A percentile compares a stretch with the other conserved stretches of the same genome.
phyloP scores from a whole-genome alignment of 2,888 invertebrate species.

The Dryobota labecula region DNA sequence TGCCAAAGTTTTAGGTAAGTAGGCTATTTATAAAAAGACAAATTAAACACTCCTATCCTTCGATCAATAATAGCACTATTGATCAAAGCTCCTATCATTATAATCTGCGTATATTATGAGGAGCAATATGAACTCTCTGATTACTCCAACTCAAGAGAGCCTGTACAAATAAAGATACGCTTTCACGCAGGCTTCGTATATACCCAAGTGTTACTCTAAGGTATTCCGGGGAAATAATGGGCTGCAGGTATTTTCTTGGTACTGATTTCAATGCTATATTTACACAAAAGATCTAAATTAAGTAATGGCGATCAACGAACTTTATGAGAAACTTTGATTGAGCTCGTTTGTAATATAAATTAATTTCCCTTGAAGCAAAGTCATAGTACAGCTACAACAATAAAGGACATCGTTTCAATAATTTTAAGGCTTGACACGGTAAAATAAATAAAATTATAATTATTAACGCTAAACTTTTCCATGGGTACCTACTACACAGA shows the following conservation, averaged over 20 bases:
- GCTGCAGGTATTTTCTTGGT: constrained; percentile 31
- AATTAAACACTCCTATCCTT: neutral
- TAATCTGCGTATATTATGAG: neutral
- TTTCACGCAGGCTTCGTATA: constrained; percentile 24
- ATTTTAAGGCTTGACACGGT: neutral
- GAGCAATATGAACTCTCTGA: constrained; percentile 9
- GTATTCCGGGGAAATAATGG: constrained; percentile 42
- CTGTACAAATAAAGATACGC: constrained; percentile 37
- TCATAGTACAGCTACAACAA: neutral
- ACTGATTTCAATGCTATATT: constrained; percentile 44
- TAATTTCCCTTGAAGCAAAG: neutral
- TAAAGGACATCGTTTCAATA: neutral
- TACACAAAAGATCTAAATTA: constrained; percentile 47
- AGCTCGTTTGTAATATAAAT: neutral
- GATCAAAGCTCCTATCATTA: neutral
- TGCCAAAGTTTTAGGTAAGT: neutral
- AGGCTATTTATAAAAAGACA: neutral
- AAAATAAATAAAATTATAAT: neutral
- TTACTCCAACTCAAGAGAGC: constrained; percentile 20
- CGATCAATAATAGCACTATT: too few species aligned
- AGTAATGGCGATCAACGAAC: constrained; percentile 37
- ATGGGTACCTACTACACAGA: constrained; percentile 18
- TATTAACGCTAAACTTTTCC: neutral
- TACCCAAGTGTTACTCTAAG: constrained; percentile 27
- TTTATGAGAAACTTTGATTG: neutral